phyloP scores from a whole-genome alignment of 92 coral and sea anemone genomes.

The Zoanthus solanderi region DNA sequence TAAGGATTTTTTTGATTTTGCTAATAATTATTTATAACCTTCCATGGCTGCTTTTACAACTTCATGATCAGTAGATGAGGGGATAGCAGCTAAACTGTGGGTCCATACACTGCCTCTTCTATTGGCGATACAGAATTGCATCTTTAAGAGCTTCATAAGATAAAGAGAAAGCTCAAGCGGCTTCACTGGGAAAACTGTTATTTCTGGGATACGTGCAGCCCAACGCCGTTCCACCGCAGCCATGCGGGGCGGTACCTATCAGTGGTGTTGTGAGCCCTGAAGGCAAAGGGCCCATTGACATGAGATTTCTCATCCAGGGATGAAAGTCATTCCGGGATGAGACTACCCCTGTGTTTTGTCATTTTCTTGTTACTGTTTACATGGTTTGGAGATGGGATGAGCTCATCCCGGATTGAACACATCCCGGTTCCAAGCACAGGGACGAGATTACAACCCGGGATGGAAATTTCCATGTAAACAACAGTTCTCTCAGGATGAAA shows the following conservation, averaged over 20 bases:
- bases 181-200: conserved; percentile 15
- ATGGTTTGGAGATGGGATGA: too few relatives aligned
- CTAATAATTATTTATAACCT: conserved; percentile 1
- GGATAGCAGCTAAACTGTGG: conserved; percentile 28
- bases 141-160: conserved; percentile 5
- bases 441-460: too few relatives aligned
- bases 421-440: too few relatives aligned
- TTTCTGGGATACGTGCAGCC: not conserved
- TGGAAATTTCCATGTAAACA: too few relatives aligned
- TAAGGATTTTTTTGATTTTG: conserved; percentile 22
- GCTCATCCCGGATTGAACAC: too few relatives aligned
- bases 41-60: conserved; percentile 27
- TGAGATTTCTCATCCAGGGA: too few relatives aligned
- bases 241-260: conserved; percentile 24
- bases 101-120: conserved; percentile 35
- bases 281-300: not conserved
- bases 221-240: conserved; percentile 22
- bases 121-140: conserved; percentile 18
- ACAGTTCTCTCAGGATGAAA: too few relatives aligned
- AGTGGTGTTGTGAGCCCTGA: conserved; percentile 14
- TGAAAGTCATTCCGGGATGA: too few relatives aligned
- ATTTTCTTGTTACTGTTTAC: too few relatives aligned
- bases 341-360: too few relatives aligned
- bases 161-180: conserved; percentile 12
- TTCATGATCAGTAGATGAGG: conserved; percentile 26